Conservation (phyloP, 2,888 invertebrate species). For the Phortica magna region DNA sequence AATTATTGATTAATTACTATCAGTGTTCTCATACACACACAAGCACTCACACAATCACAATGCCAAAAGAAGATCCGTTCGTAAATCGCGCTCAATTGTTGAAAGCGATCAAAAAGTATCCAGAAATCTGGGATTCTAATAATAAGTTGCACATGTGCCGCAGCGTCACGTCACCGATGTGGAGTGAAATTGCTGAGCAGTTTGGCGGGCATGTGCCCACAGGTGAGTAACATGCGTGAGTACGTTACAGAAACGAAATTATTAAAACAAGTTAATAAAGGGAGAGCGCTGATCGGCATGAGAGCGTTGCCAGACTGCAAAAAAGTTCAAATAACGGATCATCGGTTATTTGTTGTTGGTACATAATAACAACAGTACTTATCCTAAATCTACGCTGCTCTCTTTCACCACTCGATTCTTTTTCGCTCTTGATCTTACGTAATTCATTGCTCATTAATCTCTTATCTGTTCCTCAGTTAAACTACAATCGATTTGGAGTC, state of each 20-base stretch:
- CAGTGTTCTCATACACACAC: too few relatives aligned
- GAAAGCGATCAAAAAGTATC: conserved; percentile 75
- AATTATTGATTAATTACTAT: not conserved
- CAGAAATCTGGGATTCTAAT: conserved; percentile 75
- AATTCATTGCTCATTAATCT: not conserved
- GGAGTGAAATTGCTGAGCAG: conserved; percentile 75
- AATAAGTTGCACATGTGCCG: conserved; percentile 75
- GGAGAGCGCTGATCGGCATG: too few relatives aligned
- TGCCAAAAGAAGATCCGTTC: conserved; percentile 75
- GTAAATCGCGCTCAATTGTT: conserved; percentile 74
- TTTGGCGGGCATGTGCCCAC: conserved; percentile 75
- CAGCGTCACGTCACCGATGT: conserved; percentile 75
- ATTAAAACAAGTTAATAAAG: not conserved
- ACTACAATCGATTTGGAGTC: conserved; percentile 74
- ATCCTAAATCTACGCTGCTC: not conserved
- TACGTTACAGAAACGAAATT: too few relatives aligned
- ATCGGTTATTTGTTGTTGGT: too few relatives aligned
- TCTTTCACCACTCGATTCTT: conserved; percentile 30
- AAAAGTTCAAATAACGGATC: too few relatives aligned
- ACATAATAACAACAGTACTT: too few relatives aligned
- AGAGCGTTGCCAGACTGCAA: too few relatives aligned
- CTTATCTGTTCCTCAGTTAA: conserved; percentile 58
- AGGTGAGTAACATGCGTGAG: conserved; percentile 57
- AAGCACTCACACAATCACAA: conserved; percentile 41
- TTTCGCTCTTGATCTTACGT: conserved; percentile 34